These are phyloP conservation scores for Hucho hucho DNA, from an alignment of 2,113 vertebrate genomes.

Conservation along the genomic window DNA sequence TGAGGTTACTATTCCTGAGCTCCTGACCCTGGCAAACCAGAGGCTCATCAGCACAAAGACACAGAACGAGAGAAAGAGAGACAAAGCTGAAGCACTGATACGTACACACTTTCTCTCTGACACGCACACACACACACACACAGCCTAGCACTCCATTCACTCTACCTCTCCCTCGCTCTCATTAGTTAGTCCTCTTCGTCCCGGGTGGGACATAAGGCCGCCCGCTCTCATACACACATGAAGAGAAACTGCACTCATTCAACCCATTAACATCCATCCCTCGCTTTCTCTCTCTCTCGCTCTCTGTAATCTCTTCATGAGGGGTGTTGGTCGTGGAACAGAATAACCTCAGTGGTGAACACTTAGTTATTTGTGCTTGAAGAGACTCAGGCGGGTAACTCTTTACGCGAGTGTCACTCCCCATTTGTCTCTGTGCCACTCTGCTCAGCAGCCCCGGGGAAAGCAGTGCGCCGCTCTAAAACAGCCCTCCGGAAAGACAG, in stretches of 20 bases:
- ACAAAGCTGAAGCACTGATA: slow-evolving; percentile 28
- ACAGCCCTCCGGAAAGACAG: slow-evolving; percentile 33
- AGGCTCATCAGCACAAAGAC: background rate
- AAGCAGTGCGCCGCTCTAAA: slow-evolving; percentile 53
- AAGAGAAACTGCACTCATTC: slow-evolving; percentile 24
- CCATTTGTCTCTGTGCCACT: slow-evolving; percentile 69
- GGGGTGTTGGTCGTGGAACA: slow-evolving; percentile 39
- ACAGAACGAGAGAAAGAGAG: slow-evolving; percentile 13
- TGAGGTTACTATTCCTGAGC: background rate
- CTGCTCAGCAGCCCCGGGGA: slow-evolving; percentile 54
- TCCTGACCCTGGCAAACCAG: slow-evolving; percentile 7
- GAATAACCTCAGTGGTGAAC: slow-evolving; percentile 56
- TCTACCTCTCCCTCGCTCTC: background rate
- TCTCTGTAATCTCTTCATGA: slow-evolving; percentile 32
- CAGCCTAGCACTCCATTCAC: background rate
- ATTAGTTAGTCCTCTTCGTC: too few relatives aligned
- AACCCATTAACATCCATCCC: slow-evolving; percentile 31
- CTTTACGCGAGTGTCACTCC: slow-evolving; percentile 69
- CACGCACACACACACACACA: slow-evolving; percentile 42
- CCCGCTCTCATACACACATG: background rate
- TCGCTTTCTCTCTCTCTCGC: slow-evolving; percentile 34
- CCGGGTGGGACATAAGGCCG: too few relatives aligned
- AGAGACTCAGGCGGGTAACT: slow-evolving; percentile 54
- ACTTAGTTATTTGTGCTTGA: slow-evolving; percentile 62
- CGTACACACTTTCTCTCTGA: slow-evolving; percentile 4